Evolutionary conservation across 2,113 vertebrate species (phyloP).

Genomic region (Malurus alboscapulatus): DNA sequence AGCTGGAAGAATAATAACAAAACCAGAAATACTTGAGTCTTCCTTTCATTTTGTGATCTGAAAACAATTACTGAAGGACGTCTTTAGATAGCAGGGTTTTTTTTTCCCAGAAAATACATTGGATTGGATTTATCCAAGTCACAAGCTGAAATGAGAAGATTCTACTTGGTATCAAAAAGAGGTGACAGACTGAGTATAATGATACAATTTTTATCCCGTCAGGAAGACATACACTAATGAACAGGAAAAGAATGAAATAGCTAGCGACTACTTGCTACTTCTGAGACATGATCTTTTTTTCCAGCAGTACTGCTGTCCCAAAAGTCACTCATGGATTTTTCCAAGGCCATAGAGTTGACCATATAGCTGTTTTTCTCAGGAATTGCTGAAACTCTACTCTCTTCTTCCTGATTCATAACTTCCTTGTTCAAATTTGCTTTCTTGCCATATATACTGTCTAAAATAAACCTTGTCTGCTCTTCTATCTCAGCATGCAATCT

Average conservation of each 20-base stretch:
- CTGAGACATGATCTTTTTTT: not conserved
- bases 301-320: not conserved
- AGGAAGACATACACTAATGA: not conserved
- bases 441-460: not conserved
- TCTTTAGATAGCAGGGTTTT: not conserved
- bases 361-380: not conserved
- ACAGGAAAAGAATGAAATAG: not conserved
- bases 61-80: not conserved
- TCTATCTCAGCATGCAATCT: rapidly evolving
- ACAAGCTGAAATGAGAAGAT: not conserved
- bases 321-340: not conserved
- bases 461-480: not conserved
- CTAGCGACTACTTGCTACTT: not conserved
- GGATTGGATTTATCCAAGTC: not conserved
- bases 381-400: not conserved
- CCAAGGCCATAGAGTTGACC: not conserved
- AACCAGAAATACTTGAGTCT: not conserved
- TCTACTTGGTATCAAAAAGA: not conserved
- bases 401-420: not conserved
- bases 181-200: not conserved
- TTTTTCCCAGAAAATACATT: not conserved
- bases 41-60: not conserved
- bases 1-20: not conserved
- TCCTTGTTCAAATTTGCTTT: not conserved
- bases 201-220: not conserved